Evolutionary conservation across 2,113 vertebrate species (phyloP).

Genomic region (Entelurus aequoreus): DNA sequence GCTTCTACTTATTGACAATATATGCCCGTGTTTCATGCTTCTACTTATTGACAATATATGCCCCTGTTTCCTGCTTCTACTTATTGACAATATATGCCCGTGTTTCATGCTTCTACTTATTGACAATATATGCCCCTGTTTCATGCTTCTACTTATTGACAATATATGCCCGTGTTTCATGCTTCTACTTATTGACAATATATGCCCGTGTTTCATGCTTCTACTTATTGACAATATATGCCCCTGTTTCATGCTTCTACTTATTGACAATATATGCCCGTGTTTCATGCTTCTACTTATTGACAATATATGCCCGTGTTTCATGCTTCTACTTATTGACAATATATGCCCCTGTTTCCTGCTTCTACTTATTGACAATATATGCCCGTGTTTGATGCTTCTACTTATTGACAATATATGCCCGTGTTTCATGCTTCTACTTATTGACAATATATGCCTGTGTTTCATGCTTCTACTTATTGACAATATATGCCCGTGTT

Average conservation of each 20-base stretch:
- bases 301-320: background rate
- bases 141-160: background rate
- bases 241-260: background rate
- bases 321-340: background rate
- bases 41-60: background rate
- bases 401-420: background rate
- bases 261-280: background rate
- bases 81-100: background rate
- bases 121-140: background rate
- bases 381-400: background rate
- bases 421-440: background rate
- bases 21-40: background rate
- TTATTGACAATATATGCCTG: background rate
- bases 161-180: background rate
- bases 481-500: background rate
- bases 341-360: background rate
- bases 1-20: conserved; percentile 3
- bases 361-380: conserved; percentile 3
- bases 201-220: background rate
- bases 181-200: conserved; percentile 3
- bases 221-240: background rate
- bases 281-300: background rate
- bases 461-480: background rate
- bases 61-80: background rate
- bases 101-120: background rate